Base-by-base conservation (phyloP, 1,140 invertebrate species). In the Drosophila miranda region DNA sequence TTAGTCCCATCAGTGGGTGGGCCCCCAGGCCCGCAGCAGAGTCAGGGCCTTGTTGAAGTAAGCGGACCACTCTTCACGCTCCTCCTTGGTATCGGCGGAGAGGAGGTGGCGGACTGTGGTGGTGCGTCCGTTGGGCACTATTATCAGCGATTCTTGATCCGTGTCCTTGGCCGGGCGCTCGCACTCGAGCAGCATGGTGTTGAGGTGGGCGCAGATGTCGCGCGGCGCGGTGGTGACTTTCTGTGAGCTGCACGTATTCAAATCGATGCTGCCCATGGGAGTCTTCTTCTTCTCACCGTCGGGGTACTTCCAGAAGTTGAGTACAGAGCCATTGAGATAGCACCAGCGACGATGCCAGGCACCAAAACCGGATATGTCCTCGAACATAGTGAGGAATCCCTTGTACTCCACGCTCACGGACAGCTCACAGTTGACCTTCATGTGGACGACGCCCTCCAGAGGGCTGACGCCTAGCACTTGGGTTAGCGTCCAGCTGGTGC, bases 261-360 rank as follows among this genome's bases (percentile, higher is more conserved):
- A 92, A 89, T 98, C 95, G 42, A 99, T 94, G 28, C 94, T 93
- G 58, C 96, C 96, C 76, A 97, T 95, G 1, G 97, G 96, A 30
- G 95, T 95, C 93, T 97, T 97, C 81, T 94, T 95, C 34, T 93
- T 94, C 82, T 98, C 97, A 90, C 99, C 96, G 87, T 99, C 97
- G 0, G 97, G 97, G 92, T 99, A 99, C 91, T 97, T 97, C 97
- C 97, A 99, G 90, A 95, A 98, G 28, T 94, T 94, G 3, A 99
- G 91, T 7, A 93, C 92, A 11, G 95, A 93, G 3, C 95, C 94
- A 83, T 95, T 94, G 8, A 99, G 93, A 38, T 95, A 92, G 91
- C 95, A 97, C 98, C 98, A 99, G 62, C 97, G 93, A 42, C 98
- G 93, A 91, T 98, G 96, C 98, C 97, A 99, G 6, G 97, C 96